A percentile compares a stretch with the other conserved stretches of the same genome.
These are phyloP conservation scores for Ceriagrion tenellum DNA, from an alignment of 2,888 invertebrate species.

Conservation along the genomic window DNA sequence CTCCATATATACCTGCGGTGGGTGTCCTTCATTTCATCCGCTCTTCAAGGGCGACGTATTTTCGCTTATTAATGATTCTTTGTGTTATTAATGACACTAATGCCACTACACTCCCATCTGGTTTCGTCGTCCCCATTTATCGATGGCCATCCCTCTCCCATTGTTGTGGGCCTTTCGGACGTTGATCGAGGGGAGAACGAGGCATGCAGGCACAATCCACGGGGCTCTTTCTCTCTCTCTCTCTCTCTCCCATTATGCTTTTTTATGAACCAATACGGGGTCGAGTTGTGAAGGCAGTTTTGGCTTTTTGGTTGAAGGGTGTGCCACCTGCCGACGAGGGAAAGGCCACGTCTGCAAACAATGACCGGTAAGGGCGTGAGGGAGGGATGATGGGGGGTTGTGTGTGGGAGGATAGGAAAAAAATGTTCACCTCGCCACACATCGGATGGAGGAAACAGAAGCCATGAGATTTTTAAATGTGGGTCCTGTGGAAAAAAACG, in stretches of 20 bases:
- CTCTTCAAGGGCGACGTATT: neutral
- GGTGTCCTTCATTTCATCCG: neutral
- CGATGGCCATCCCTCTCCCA: neutral
- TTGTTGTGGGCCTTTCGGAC: neutral
- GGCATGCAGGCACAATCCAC: neutral
- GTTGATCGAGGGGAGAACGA: slow-evolving; percentile 18
- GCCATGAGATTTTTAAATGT: slow-evolving; percentile 3
- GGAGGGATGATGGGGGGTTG: neutral
- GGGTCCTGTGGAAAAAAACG: neutral
- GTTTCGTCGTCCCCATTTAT: neutral
- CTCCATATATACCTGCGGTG: neutral
- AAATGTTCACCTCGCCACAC: neutral
- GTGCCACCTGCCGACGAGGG: slow-evolving; percentile 10
- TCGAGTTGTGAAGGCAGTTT: neutral
- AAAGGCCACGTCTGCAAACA: neutral
- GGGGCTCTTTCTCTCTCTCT: neutral
- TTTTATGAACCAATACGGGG: neutral
- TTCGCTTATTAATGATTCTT: slow-evolving; percentile 36
- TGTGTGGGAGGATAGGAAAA: neutral
- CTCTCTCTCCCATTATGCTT: neutral
- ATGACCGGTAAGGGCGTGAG: neutral
- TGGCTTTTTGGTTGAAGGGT: neutral
- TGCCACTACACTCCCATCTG: neutral
- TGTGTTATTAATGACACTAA: slow-evolving; percentile 25
- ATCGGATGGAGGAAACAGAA: neutral